Percentiles rank a stretch among this genome's conserved stretches.
phyloP scores from a whole-genome alignment of 2,888 invertebrate species.

The Dasypolia templi region DNA sequence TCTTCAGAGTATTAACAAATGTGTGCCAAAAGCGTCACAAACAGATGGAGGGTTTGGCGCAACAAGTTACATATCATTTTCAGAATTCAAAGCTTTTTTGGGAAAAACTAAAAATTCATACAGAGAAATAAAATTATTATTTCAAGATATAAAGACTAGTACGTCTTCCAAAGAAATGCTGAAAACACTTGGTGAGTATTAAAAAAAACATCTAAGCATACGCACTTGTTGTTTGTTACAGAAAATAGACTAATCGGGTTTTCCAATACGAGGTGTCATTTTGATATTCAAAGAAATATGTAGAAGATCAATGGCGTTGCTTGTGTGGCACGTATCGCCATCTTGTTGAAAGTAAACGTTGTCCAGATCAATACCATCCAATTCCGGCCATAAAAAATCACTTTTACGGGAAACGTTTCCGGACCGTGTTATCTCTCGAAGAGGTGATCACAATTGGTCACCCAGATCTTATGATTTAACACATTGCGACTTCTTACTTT shows the following conservation, averaged over 20 bases:
- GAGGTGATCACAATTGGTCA: too few species aligned
- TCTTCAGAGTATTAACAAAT: slow-evolving; percentile 64
- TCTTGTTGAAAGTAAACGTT: too few species aligned
- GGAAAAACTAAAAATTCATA: slow-evolving; percentile 71
- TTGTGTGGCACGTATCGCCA: too few species aligned
- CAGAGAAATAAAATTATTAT: slow-evolving; percentile 74
- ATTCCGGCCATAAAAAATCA: too few species aligned
- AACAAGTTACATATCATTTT: slow-evolving; percentile 34
- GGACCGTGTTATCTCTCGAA: too few species aligned
- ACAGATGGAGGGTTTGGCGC: slow-evolving; percentile 9
- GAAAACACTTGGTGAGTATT: slow-evolving; percentile 73
- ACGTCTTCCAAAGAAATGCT: slow-evolving; percentile 73
- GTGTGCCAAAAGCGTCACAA: slow-evolving; percentile 21
- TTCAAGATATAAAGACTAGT: slow-evolving; percentile 78
- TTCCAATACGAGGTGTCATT: too few species aligned
- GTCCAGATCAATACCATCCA: too few species aligned
- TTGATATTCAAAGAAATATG: too few species aligned
- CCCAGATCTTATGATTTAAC: too few species aligned
- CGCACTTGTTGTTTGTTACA: neutral
- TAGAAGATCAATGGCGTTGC: too few species aligned
- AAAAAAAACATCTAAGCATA: neutral
- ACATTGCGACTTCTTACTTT: too few species aligned
- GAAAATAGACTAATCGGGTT: neutral
- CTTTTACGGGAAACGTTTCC: too few species aligned
- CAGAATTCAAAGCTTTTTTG: slow-evolving; percentile 69